Percentiles rank a stretch among this genome's conserved stretches.
Evolutionary conservation across 1,140 invertebrate species (phyloP).

Genomic region (Epicauta chinensis): DNA sequence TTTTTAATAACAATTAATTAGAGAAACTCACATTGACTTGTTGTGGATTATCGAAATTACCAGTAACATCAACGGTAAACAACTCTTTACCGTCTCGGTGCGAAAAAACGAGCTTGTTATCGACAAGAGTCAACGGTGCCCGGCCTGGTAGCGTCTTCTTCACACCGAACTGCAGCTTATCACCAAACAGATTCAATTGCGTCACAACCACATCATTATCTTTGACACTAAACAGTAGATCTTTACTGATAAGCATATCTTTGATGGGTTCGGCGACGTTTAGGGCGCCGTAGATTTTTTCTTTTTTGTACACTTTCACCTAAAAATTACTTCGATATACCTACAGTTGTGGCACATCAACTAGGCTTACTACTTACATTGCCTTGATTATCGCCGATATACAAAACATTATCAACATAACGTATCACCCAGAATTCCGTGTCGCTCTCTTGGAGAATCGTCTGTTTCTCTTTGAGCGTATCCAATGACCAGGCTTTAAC

Average conservation of each 20-base stretch:
- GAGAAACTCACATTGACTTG: slow-evolving; percentile 36
- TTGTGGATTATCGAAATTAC: slow-evolving; percentile 33
- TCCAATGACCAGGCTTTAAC: slow-evolving; percentile 43
- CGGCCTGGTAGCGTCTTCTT: slow-evolving; percentile 38
- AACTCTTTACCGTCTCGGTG: slow-evolving; percentile 37
- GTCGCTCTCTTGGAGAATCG: slow-evolving; percentile 28
- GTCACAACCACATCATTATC: slow-evolving; percentile 44
- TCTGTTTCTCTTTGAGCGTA: slow-evolving; percentile 33
- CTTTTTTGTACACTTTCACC: slow-evolving; percentile 41
- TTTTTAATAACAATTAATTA: background rate
- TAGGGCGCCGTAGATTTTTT: slow-evolving; percentile 31
- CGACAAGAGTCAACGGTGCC: slow-evolving; percentile 34
- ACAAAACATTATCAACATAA: slow-evolving; percentile 37
- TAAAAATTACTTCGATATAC: too few relatives aligned
- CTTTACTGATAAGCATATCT: slow-evolving; percentile 41
- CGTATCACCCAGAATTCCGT: slow-evolving; percentile 41
- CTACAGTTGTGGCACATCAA: too few relatives aligned
- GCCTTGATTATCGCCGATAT: slow-evolving; percentile 44
- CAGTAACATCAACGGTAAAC: slow-evolving; percentile 34
- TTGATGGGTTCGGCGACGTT: slow-evolving; percentile 44
- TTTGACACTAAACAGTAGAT: slow-evolving; percentile 43
- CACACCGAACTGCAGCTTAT: slow-evolving; percentile 37
- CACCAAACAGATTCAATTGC: slow-evolving; percentile 41
- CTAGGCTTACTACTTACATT: slow-evolving; percentile 44
- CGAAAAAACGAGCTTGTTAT: slow-evolving; percentile 37